Base-by-base conservation (phyloP, 2,888 invertebrate genomes). In the Molanna angustata region DNA sequence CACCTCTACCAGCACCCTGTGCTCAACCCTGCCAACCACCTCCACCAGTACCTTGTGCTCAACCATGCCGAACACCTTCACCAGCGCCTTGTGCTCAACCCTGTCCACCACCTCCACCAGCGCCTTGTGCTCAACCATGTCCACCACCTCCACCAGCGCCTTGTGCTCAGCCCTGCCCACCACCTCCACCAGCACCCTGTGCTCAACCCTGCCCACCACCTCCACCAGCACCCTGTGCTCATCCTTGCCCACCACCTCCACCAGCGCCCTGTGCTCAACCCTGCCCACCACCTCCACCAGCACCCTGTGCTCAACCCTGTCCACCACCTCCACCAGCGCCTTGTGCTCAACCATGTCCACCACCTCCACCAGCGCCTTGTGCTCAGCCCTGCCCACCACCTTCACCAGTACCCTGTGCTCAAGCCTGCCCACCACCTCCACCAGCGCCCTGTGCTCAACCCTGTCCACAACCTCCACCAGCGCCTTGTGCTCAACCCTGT, bases 321-420 rank as follows among this genome's bases (percentile, higher is more conserved):
- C 39, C 39, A 3, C 39, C 39, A 6, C 14, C 39, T 17, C 39
- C 39, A n/a, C 39, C 39, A 35, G 7, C 35, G 13, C 7, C 27
- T 7, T 11, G 7, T 7, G 11, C 27, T 11, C 11, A 11, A 6
- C 27, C 6, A 27, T 11, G 7, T 27, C 27, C 27, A 27, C 27
- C 27, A 27, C 27, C 27, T 7, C 27, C 27, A 27, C 27, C 27
- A 27, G 7, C 27, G 11, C 6, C 27, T 27, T 27, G 27, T 11
- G 7, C 27, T 27, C 27, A 7, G 6, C 27, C 27, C 6, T 11
- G 7, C 6, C 27, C 27, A 27, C 27, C 27, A 27, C 27, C 27
- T 7, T 6, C 27, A 27, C 27, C 27, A 27, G 11, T 11, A 6
- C 11, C 7, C 27, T 11, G 7, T 27, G 7, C 27, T 27, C 27